A percentile compares a stretch with the other conserved stretches of the same genome.
phyloP scores from a whole-genome alignment of 2,888 invertebrate genomes.

The Caenorhabditis sp. region DNA sequence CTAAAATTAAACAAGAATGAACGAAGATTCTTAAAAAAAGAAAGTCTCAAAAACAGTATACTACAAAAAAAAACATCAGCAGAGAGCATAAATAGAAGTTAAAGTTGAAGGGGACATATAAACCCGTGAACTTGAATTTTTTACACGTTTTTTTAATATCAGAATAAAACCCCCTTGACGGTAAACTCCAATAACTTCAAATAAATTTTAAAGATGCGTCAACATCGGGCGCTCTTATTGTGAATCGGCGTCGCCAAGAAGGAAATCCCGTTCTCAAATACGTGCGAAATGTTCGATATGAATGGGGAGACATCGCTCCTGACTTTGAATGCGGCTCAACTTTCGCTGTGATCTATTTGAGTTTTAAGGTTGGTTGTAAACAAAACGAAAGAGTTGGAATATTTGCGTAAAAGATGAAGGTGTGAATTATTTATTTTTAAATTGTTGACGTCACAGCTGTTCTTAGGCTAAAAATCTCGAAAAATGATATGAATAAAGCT shows the following conservation, averaged over 20 bases:
- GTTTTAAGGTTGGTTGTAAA: conserved; percentile 47
- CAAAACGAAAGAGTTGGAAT: neutral
- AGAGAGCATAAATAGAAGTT: too few relatives aligned
- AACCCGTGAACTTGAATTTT: too few relatives aligned
- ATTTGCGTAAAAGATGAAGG: neutral
- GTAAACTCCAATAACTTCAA: too few relatives aligned
- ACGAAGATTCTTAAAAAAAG: too few relatives aligned
- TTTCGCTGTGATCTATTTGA: conserved; percentile 65
- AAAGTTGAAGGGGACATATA: too few relatives aligned
- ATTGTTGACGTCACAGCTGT: neutral
- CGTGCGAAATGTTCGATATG: conserved; percentile 68
- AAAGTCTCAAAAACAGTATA: too few relatives aligned
- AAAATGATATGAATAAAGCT: neutral
- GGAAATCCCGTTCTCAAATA: conserved; percentile 70
- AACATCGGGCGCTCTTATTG: conserved; percentile 38
- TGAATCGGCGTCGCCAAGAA: conserved; percentile 66
- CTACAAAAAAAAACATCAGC: too few relatives aligned
- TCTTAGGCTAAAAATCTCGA: conserved; percentile 1
- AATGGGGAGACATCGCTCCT: conserved; percentile 60
- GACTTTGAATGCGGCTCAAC: conserved; percentile 66
- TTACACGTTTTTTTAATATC: too few relatives aligned
- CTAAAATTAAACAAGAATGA: too few relatives aligned
- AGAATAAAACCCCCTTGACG: too few relatives aligned
- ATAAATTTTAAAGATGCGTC: too few relatives aligned
- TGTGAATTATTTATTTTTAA: conserved; percentile 4